Conservation (phyloP, 2,797 vertebrate species). For the Hephaestus fuliginosus region DNA sequence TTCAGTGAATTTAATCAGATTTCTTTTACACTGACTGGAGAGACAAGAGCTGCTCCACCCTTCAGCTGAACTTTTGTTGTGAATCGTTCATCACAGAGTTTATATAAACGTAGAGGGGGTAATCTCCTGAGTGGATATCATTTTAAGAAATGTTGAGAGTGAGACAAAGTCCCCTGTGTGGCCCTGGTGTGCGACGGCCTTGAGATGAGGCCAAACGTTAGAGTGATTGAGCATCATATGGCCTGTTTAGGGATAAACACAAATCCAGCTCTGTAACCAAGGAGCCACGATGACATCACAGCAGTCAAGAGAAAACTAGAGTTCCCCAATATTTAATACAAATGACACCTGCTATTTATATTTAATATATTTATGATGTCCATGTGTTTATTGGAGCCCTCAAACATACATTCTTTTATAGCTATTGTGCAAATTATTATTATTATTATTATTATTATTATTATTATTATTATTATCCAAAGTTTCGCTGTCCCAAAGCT, state of each 20-base stretch:
- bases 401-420: neutral
- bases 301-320: neutral
- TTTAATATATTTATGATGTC: neutral
- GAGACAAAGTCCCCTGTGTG: neutral
- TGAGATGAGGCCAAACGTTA: constrained; percentile 27
- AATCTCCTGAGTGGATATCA: constrained; percentile 1
- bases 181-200: constrained; percentile 16
- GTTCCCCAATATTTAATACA: neutral
- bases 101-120: neutral
- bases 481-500: too few species aligned
- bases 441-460: neutral
- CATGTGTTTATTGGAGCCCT: neutral
- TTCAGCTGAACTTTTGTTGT: neutral
- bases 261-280: neutral
- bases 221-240: constrained; percentile 9
- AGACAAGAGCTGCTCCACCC: constrained; percentile 4
- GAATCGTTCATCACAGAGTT: neutral
- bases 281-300: neutral
- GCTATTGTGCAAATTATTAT: neutral
- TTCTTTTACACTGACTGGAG: neutral
- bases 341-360: too few species aligned
- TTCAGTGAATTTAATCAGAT: neutral
- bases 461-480: too few species aligned
- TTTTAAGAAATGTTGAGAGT: constrained; percentile 9
- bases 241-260: constrained; percentile 21